Base-by-base conservation (phyloP, 2,113 vertebrate genomes). In the Psilopsiagon aurifrons region DNA sequence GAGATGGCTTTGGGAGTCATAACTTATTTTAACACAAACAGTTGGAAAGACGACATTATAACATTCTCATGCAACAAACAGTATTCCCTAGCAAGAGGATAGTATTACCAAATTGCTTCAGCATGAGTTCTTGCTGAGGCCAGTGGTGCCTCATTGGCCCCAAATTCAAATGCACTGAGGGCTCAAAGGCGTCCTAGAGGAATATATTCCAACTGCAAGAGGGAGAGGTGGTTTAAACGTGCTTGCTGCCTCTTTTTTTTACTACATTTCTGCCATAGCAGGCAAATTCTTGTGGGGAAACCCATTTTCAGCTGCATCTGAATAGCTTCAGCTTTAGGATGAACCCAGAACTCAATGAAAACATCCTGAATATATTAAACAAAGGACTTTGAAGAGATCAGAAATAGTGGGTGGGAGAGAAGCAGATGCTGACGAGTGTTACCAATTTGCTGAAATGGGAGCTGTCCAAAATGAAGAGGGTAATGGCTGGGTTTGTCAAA, bases 81-180 rank as follows among this genome's bases (percentile, higher is more conserved):
- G n/a, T 59, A 25, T 88, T 96, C 97, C 89, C 89, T 96, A 95
- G 92, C 95, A 94, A 68, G 90, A 88, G 85, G 88, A 81, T 97
- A 97, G 67, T 89, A 54, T 97, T 96, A 97, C 96, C 57, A 94
- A 73, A 97, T 96, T 92, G 90, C 94, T 97, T 97, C 92, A 94
- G 74, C 88, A 43, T 85, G 86, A 96, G 85, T 60, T 89, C 84
- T 95, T 77, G 41, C 62, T 75, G 73, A 55, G 89, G 73, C 87
- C 86, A 44, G 76, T 88, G 92, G 93, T 5, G 75, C 76, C 93
- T 92, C 66, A 8, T 60, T 95, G 93, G 86, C 88, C 82, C 71
- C 28, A 22, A 76, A 96, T 92, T 96, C 80, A 92, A 93, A 94
- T 83, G 84, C 85, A 93, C 20, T 13, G 80, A 94, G 86, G 79